Evolutionary conservation across 1,140 invertebrate species (phyloP).

Genomic region (Chrysopa pallens): DNA sequence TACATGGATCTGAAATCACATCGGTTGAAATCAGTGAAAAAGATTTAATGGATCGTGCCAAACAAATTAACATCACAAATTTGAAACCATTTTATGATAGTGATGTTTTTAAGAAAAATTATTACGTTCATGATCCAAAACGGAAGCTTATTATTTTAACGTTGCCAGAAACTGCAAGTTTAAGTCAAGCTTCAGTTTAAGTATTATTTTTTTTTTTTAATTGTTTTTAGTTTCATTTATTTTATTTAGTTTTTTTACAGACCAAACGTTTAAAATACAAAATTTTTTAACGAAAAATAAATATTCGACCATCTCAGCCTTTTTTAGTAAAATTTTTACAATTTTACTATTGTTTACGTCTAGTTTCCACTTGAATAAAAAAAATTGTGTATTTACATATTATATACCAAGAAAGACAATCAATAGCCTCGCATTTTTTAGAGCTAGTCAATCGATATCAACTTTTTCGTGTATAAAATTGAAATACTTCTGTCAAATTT

Average conservation of each 20-base stretch:
- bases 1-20: conserved; percentile 50
- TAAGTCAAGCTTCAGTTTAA: conserved; percentile 1
- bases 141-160: conserved; percentile 74
- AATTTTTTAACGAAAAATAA: too few relatives aligned
- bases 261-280: too few relatives aligned
- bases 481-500: too few relatives aligned
- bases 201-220: background rate
- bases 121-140: conserved; percentile 70
- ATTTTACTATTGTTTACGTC: too few relatives aligned
- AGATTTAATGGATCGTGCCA: conserved; percentile 79
- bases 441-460: too few relatives aligned
- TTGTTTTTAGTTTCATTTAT: background rate
- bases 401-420: too few relatives aligned
- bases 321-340: too few relatives aligned
- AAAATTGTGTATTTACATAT: too few relatives aligned
- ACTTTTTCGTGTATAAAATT: too few relatives aligned
- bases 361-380: too few relatives aligned
- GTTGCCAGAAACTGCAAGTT: conserved; percentile 31
- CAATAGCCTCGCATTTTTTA: too few relatives aligned
- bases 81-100: conserved; percentile 85
- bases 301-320: too few relatives aligned
- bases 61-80: conserved; percentile 82
- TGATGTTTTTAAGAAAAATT: conserved; percentile 76
- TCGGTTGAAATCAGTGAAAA: conserved; percentile 82
- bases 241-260: conserved; percentile 12